Evolutionary conservation across 2,888 invertebrate genomes (phyloP).

Genomic region (Parnassius glacialis): DNA sequence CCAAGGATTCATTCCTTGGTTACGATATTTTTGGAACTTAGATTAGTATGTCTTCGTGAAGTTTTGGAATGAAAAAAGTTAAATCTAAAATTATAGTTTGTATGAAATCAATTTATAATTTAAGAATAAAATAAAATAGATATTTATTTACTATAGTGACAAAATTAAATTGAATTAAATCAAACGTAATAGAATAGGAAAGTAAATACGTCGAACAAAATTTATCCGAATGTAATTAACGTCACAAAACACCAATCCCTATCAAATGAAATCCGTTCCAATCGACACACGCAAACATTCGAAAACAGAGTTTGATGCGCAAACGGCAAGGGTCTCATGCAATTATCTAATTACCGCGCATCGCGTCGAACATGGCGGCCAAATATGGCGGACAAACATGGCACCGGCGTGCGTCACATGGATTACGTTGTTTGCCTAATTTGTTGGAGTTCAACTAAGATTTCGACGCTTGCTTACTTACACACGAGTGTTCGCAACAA

Average conservation of each 20-base stretch:
- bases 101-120: no score
- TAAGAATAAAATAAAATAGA: no score
- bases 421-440: slow-evolving; percentile 62
- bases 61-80: no score
- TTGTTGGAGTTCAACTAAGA: slow-evolving; percentile 59
- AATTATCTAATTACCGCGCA: slow-evolving; percentile 66
- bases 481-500: slow-evolving; percentile 35
- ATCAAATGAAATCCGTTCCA: slow-evolving; percentile 26
- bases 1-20: no score
- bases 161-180: background rate
- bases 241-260: slow-evolving; percentile 23
- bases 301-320: slow-evolving; percentile 38
- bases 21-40: no score
- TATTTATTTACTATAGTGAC: no score
- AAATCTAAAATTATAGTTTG: no score
- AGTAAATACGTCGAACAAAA: slow-evolving; percentile 24
- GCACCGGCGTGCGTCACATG: slow-evolving; percentile 44
- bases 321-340: slow-evolving; percentile 53
- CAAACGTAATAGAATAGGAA: slow-evolving; percentile 11
- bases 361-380: slow-evolving; percentile 44
- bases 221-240: slow-evolving; percentile 19
- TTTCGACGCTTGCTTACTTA: slow-evolving; percentile 41
- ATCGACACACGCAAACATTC: slow-evolving; percentile 40
- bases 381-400: slow-evolving; percentile 53
- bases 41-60: no score